Percentiles rank a stretch among this genome's conserved stretches.
These are phyloP conservation scores for Aleiodes sp. DNA, from an alignment of 1,140 invertebrate species.

Conservation along the genomic window DNA sequence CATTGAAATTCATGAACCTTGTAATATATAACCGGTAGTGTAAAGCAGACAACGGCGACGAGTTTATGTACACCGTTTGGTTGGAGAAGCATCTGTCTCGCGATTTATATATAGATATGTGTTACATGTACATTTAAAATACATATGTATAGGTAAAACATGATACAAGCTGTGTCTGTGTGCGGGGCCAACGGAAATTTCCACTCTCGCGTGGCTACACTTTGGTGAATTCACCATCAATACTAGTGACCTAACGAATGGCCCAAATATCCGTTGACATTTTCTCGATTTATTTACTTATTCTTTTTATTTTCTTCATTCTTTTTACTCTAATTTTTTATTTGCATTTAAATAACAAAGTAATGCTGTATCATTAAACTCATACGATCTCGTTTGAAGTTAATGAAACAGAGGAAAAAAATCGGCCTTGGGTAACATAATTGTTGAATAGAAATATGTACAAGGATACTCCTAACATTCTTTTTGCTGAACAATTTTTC, in stretches of 20 bases:
- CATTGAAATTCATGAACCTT: slow-evolving; percentile 18
- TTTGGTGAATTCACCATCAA: neutral
- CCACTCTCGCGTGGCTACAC: slow-evolving; percentile 30
- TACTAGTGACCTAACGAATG: neutral
- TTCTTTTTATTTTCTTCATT: too few species aligned
- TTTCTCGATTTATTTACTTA: slow-evolving; percentile 12
- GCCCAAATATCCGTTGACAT: neutral
- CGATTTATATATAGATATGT: slow-evolving; percentile 26
- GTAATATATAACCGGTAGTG: slow-evolving; percentile 10
- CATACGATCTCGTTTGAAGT: too few species aligned
- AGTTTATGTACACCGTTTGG: slow-evolving; percentile 19
- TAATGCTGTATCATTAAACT: too few species aligned
- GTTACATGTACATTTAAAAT: slow-evolving; percentile 21
- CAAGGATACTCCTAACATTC: too few species aligned
- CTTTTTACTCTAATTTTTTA: too few species aligned
- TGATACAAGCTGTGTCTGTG: slow-evolving; percentile 6
- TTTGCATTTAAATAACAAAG: too few species aligned
- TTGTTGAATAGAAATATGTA: too few species aligned
- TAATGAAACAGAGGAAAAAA: too few species aligned
- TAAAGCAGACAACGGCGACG: neutral
- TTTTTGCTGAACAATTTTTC: too few species aligned
- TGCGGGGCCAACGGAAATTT: slow-evolving; percentile 39
- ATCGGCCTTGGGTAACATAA: too few species aligned
- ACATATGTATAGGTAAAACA: slow-evolving; percentile 25
- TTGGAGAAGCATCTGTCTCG: slow-evolving; percentile 11